Evolutionary conservation across 2,113 vertebrate genomes (phyloP).

Genomic region (Dasyprocta punctata): DNA sequence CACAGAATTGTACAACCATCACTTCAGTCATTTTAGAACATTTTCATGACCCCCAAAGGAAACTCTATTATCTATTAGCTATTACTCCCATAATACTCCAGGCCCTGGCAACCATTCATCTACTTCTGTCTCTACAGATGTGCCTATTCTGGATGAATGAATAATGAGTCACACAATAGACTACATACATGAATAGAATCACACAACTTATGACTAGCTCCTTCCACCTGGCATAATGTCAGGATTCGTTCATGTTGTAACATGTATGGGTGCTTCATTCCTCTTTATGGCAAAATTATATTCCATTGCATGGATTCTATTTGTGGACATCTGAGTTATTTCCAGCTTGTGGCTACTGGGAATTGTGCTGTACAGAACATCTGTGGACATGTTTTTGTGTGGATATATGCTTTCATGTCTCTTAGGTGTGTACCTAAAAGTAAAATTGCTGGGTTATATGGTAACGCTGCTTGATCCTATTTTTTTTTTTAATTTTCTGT

Average conservation of each 20-base stretch:
- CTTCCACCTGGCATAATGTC: background rate
- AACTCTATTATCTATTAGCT: background rate
- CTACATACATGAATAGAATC: background rate
- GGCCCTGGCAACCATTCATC: background rate
- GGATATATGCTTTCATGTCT: background rate
- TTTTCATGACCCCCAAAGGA: background rate
- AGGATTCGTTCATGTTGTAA: background rate
- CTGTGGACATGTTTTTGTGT: background rate
- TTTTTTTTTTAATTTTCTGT: background rate
- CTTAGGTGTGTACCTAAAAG: background rate
- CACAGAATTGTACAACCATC: background rate
- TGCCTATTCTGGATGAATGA: background rate
- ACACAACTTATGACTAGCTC: background rate
- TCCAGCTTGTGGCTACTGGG: background rate
- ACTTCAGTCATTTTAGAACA: background rate
- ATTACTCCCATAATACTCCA: background rate
- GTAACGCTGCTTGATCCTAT: background rate
- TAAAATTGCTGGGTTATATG: background rate
- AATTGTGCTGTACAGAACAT: background rate
- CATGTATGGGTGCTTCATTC: background rate
- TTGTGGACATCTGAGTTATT: background rate
- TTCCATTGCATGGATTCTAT: background rate
- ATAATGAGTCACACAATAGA: background rate
- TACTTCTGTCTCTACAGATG: background rate
- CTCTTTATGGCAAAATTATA: conserved; percentile 16